Evolutionary conservation across 2,888 invertebrate species (phyloP), one percentile per base, ranked within the genome.

Genomic region (Biston stratarius): DNA sequence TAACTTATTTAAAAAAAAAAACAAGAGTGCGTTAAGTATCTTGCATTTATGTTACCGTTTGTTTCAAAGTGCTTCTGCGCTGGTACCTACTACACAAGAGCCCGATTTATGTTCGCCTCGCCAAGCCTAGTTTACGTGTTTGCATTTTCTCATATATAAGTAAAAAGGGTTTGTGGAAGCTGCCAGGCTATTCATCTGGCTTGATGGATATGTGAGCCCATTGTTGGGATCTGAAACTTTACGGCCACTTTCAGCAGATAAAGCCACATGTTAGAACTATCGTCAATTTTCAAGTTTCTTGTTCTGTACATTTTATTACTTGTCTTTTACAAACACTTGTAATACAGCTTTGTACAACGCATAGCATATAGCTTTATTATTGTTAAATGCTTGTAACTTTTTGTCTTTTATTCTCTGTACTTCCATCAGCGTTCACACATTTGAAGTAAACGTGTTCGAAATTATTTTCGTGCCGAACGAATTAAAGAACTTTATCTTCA

Each of bases 141-240:
- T 79, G 76, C 74, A 73, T 79, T 81, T 76, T 73, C 75, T 65
- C 69, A 69, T 73, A 70, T 67, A 71, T 65, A 61, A 62, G 64
- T 69, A 58, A 58, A 51, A 47, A 15, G 61, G 45, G 56, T 14
- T 61, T 55, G 67, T 76, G 53, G 42, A 42, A 38, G 48, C 24
- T 59, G 48, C 12, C 56, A 81, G 82, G 81, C 84, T 75, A 83
- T 84, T 82, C 82, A 85, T 85, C 80, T 81, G 78, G 65, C 74
- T 80, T 85, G 87, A 87, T 85, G 83, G 85, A 85, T 84, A 76
- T 76, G 77, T 76, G 77, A 82, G 80, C 79, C 82, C 83, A 85
- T 84, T 86, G 88, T 87, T 83, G 78, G 74, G 74, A 80, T 76
- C 80, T 79, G 67, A 78, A 81, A 74, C 77, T 81, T 81, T 79